Conservation (phyloP, 2,888 invertebrate genomes). For the Noctua janthina region DNA sequence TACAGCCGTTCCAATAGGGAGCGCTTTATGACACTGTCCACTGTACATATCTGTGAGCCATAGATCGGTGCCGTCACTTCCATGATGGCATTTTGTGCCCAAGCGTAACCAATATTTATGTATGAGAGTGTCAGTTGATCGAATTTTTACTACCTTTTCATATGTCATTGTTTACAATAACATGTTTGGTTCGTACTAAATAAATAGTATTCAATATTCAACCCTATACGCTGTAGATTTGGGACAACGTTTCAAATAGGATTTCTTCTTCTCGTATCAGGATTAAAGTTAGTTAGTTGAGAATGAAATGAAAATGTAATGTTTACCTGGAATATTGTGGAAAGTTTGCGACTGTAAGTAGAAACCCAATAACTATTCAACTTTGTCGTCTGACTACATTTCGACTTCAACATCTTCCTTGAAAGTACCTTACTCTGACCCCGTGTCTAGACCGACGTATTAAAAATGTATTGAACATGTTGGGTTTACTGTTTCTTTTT, state of each 20-base stretch:
- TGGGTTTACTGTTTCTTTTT: not conserved
- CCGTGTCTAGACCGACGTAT: not conserved
- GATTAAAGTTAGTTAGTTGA: conserved; percentile 4
- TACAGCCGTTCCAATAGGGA: not conserved
- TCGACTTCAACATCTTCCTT: not conserved
- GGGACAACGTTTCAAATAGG: conserved; percentile 25
- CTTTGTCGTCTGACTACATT: not conserved
- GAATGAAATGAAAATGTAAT: not conserved
- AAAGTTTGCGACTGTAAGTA: not conserved
- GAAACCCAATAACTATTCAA: not conserved
- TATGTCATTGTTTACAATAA: not conserved
- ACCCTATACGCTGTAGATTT: not conserved
- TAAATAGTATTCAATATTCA: conserved; percentile 10
- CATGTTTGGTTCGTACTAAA: not conserved
- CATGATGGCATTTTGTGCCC: not conserved
- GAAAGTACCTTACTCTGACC: not conserved
- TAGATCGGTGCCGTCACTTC: not conserved
- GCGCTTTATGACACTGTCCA: not conserved
- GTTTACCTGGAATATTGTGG: not conserved
- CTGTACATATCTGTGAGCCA: no score
- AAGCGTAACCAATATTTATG: not conserved
- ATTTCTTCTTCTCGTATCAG: conserved; percentile 17
- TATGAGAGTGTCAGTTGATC: not conserved
- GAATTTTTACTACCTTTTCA: not conserved
- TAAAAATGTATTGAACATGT: not conserved